Percentiles rank a stretch among this genome's conserved stretches.
These are phyloP conservation scores for Epinephelus malabaricus DNA, from an alignment of 2,797 vertebrate genomes.

Conservation along the genomic window DNA sequence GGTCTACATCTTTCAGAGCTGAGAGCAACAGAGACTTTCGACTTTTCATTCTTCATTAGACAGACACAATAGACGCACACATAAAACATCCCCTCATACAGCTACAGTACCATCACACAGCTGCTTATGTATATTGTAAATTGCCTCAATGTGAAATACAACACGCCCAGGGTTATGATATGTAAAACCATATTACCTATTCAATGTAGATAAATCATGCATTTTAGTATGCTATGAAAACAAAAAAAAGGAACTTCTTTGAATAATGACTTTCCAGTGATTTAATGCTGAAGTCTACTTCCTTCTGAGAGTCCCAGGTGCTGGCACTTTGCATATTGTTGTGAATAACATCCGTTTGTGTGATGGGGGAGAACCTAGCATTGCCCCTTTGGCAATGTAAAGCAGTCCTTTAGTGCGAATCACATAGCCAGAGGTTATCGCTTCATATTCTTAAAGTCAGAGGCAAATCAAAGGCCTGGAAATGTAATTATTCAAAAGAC, in stretches of 20 bases:
- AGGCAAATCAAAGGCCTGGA: slow-evolving; percentile 76
- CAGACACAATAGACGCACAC: slow-evolving; percentile 29
- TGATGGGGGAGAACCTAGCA: slow-evolving; percentile 76
- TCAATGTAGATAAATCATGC: slow-evolving; percentile 73
- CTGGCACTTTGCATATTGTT: slow-evolving; percentile 85
- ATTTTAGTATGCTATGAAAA: slow-evolving; percentile 75
- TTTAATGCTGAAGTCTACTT: slow-evolving; percentile 80
- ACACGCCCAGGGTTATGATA: slow-evolving; percentile 62
- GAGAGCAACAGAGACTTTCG: slow-evolving; percentile 49
- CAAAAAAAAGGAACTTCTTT: slow-evolving; percentile 76
- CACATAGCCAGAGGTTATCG: slow-evolving; percentile 83
- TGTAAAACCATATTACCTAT: slow-evolving; percentile 62
- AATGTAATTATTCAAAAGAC: slow-evolving; percentile 75
- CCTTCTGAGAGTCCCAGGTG: slow-evolving; percentile 85
- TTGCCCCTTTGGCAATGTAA: slow-evolving; percentile 86
- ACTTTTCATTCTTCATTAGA: slow-evolving; percentile 63
- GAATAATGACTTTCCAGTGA: slow-evolving; percentile 84
- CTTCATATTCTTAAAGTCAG: slow-evolving; percentile 81
- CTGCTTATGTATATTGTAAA: slow-evolving; percentile 59
- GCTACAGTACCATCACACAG: slow-evolving; percentile 38
- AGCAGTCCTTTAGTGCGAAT: slow-evolving; percentile 86
- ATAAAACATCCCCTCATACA: slow-evolving; percentile 49
- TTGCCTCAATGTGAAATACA: slow-evolving; percentile 63
- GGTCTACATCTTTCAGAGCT: slow-evolving; percentile 58
- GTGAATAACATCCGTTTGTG: slow-evolving; percentile 85